Evolutionary conservation across 2,888 invertebrate species (phyloP).

Genomic region (Lithophane semibrunnea): DNA sequence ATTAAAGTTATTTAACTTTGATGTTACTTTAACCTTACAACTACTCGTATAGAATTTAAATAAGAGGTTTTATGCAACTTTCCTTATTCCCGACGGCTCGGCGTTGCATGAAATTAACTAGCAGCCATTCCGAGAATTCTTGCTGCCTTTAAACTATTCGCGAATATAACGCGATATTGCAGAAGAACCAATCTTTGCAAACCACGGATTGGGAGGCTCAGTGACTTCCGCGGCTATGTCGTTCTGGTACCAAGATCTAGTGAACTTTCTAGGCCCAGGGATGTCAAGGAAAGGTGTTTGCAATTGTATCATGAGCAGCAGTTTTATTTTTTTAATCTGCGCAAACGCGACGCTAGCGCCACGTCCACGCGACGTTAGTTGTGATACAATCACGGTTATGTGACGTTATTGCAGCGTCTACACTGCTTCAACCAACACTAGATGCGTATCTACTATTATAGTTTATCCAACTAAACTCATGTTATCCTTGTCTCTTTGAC

Average conservation of each 20-base stretch:
- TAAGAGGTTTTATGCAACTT: slow-evolving; percentile 40
- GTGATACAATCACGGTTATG: background rate
- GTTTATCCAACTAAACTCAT: no score
- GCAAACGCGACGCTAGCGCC: background rate
- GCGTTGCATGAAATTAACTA: slow-evolving; percentile 56
- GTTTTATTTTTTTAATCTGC: background rate
- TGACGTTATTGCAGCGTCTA: background rate
- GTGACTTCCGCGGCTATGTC: background rate
- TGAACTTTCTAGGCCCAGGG: background rate
- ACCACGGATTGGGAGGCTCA: background rate
- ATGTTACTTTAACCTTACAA: background rate
- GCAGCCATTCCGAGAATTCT: slow-evolving; percentile 39
- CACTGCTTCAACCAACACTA: background rate
- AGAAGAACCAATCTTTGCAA: slow-evolving; percentile 20
- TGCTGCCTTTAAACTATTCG: slow-evolving; percentile 38
- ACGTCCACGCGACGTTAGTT: background rate
- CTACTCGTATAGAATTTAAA: slow-evolving; percentile 25
- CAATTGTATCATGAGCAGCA: no score
- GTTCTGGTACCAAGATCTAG: background rate
- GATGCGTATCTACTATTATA: no score
- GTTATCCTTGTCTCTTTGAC: no score
- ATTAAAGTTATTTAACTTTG: background rate
- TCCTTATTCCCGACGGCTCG: slow-evolving; percentile 34
- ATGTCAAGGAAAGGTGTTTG: background rate
- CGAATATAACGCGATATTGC: background rate